Evolutionary conservation across 1,140 invertebrate species (phyloP), one percentile per base, ranked within the genome.

Genomic region (Drosophila seguyi): DNA sequence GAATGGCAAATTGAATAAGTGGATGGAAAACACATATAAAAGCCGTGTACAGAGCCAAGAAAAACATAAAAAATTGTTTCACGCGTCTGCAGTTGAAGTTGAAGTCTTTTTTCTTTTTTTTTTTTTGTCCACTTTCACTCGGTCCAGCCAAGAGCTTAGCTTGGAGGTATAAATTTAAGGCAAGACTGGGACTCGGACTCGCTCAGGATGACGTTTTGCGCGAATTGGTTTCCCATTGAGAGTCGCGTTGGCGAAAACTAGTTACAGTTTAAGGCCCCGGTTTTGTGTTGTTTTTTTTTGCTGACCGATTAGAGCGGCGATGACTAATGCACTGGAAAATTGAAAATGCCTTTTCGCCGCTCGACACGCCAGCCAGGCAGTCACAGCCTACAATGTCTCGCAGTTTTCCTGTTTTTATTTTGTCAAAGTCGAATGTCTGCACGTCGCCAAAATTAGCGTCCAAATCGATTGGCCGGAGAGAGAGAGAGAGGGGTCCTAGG

Each of bases 291-390:
- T n/a, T n/a, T n/a, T n/a, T 62, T 41, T 20, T 13, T 20, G 18
- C 25, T 39, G 38, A 42, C 31, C 53, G 60, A 76, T 75, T 75
- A 79, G 66, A 79, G 61, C 39, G 59, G 60, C 81, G 86, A 75
- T 88, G 85, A 88, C 85, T 88, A 88, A 88, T 88, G 74, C 86
- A 62, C 74, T 75, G 85, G 81, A 88, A 88, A 88, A 88, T 88
- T 88, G 85, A 74, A 88, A 88, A 85, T 85, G 47, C 61, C 52
- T 83, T 75, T 75, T 59, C 42, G 53, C 53, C 44, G 52, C 72
- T 79, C 48, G 61, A 76, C 61, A 75, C 45, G 61, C 48, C 55
- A 84, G 61, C 57, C 41, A 20, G 31, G 31, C 31, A 22, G 20
- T 13, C 47, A 50, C 47, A 50, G n/a, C 48, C 48, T 50, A 50